Percentiles rank a stretch among this genome's conserved stretches.
Evolutionary conservation across 1,140 invertebrate species (phyloP).

Genomic region (Microplitis mediator): DNA sequence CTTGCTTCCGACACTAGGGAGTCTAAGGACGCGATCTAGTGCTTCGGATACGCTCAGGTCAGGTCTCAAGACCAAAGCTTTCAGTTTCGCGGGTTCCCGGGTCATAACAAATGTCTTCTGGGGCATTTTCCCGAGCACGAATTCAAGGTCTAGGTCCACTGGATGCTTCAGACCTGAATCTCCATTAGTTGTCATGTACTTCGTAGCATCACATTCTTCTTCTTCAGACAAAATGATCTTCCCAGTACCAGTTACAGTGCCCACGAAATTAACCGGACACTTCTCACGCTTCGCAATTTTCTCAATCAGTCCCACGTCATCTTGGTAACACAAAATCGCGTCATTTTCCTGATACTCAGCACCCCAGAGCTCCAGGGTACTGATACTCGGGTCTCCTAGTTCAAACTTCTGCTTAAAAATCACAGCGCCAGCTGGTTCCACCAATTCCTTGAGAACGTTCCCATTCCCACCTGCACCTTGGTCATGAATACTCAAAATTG

Average conservation of each 20-base stretch:
- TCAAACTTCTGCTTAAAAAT: conserved; percentile 89
- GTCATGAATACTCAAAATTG: conserved; percentile 93
- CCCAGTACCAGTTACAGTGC: conserved; percentile 86
- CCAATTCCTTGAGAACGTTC: conserved; percentile 97
- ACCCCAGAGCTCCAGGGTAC: conserved; percentile 92
- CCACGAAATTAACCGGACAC: conserved; percentile 93
- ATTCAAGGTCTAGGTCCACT: conserved; percentile 87
- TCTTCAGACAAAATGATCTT: conserved; percentile 78
- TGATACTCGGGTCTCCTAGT: conserved; percentile 93
- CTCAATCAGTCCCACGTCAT: conserved; percentile 71
- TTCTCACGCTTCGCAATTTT: conserved; percentile 84
- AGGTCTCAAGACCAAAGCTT: conserved; percentile 64
- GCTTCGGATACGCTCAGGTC: conserved; percentile 68
- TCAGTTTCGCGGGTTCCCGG: conserved; percentile 45
- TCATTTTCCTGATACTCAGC: conserved; percentile 98
- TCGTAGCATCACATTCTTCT: conserved; percentile 49
- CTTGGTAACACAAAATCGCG: conserved; percentile 78
- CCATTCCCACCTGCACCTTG: conserved; percentile 98
- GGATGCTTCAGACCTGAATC: conserved; percentile 63
- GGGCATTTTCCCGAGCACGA: conserved; percentile 89
- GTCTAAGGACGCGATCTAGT: conserved; percentile 80
- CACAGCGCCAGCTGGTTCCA: conserved; percentile 90
- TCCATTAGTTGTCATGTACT: conserved; percentile 48
- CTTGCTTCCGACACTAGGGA: conserved; percentile 93
- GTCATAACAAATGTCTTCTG: conserved; percentile 70